Conservation (phyloP, 2,797 vertebrate species). For the Prionace glauca region DNA sequence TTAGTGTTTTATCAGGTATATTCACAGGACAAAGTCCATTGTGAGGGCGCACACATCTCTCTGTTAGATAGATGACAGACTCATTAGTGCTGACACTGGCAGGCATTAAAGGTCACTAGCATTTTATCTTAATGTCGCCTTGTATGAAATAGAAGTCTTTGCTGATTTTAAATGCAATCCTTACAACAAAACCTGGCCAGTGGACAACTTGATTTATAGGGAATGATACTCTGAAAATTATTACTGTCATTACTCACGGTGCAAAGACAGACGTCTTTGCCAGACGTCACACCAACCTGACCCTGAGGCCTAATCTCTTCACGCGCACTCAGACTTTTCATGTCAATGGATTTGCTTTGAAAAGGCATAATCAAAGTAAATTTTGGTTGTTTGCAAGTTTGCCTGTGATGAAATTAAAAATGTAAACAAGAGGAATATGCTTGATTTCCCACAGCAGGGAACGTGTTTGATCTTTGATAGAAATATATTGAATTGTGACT, state of each 20-base stretch:
- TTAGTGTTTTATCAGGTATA: neutral
- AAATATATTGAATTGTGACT: neutral
- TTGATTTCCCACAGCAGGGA: neutral
- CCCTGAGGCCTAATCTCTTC: neutral
- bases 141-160: neutral
- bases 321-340: neutral
- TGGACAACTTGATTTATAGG: neutral
- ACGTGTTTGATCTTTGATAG: neutral
- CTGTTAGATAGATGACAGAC: neutral
- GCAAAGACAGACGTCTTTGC: neutral
- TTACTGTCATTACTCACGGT: conserved; percentile 3
- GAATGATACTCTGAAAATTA: neutral
- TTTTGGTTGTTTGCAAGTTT: neutral
- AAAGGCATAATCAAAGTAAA: neutral
- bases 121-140: conserved; percentile 18
- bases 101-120: neutral
- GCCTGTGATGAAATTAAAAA: neutral
- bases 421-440: neutral
- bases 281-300: neutral
- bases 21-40: neutral
- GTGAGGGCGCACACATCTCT: neutral
- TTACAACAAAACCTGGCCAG: neutral
- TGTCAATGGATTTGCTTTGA: neutral
- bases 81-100: neutral
- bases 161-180: neutral